Evolutionary conservation across 1,140 invertebrate species (phyloP), one percentile per base, ranked within the genome.

Genomic region (Heliconius nattereri): DNA sequence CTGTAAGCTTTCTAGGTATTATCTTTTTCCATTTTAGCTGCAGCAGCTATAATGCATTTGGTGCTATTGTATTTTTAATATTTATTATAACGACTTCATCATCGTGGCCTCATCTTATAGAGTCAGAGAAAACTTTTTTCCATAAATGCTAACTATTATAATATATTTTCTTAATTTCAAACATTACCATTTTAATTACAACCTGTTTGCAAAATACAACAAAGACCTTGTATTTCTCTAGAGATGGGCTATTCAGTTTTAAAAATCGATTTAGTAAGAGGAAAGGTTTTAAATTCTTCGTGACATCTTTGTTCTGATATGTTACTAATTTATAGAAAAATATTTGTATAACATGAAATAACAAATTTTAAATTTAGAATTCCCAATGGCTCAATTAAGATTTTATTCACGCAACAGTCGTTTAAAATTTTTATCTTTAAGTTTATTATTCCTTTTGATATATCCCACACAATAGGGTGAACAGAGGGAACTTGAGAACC

Each of bases 151-250:
- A 19, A 52, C 49, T 7, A 52, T 20, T 52, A 20, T 52, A 52
- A 52, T 52, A 52, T 52, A 57, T 57, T 66, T 66, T 66, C 13
- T 66, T 29, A 66, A 66, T 66, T 66, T 66, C 26, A 26, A 60
- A 66, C 60, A 66, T 66, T 60, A 66, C 29, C 60, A 66, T 66
- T 29, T 26, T 29, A 66, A 66, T 66, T 66, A 11, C 3, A 23
- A 23, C 0, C 9, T 66, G 26, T 29, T 66, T 29, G 60, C 16
- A n/a, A 66, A 29, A 13, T 66, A 13, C 23, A 66, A 29, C 26
- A 66, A 66, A 66, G 60, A 29, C 3, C 23, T 66, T 26, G 3
- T 13, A 13, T 13, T 16, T 13, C 9, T 9, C 26, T 26, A 66
- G 60, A 66, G 60, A 66, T 26, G 60, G 23, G 54, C 54, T 57